Base-by-base conservation (phyloP, 2,888 invertebrate species). In the Volucella bombylans region DNA sequence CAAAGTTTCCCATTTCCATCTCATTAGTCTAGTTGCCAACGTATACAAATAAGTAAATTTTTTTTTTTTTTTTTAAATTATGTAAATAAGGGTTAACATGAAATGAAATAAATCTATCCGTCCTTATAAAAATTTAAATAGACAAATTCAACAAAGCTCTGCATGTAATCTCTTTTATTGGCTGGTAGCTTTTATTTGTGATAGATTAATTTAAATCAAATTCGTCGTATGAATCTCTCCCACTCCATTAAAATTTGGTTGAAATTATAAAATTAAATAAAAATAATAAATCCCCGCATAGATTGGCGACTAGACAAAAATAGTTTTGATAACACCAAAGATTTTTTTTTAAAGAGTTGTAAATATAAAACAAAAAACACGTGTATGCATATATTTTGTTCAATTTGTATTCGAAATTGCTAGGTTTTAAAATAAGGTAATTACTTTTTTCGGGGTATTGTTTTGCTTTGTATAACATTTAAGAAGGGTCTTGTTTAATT, bases 281-380 rank as follows among this genome's bases (percentile, higher is more conserved):
- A 31, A 31, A 31, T 52, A 61, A 54, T 9, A 31, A 31, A 45
- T n/a, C 18, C 31, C 45, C 10, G 38, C 64, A 45, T 12, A 59
- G 23, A 12, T 59, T 74, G 80, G 80, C 71, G 43, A 62, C 54
- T 79, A 76, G 49, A 65, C 47, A 59, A 69, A 67, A 57, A 50
- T 62, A 15, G 23, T 61, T 64, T 69, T 69, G 80, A 76, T 31
- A 64, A 80, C 67, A 85, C 85, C 85, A 85, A 85, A 85, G 85
- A 85, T 81, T 55, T 62, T 31, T 69, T 45, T 61, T 50, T 59
- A 47, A 62, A 14, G 10, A 23, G 45, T 62, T 85, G 85, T 81
- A 85, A 45, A 77, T 85, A 81, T 67, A 62, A 50, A 77, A 68
- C 6, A 31, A 31, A 31, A 31, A 31, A 31, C 31, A 31, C 31